Evolutionary conservation across 2,888 invertebrate genomes (phyloP), one percentile per base, ranked within the genome.

Genomic region (Chorisops tibialis): DNA sequence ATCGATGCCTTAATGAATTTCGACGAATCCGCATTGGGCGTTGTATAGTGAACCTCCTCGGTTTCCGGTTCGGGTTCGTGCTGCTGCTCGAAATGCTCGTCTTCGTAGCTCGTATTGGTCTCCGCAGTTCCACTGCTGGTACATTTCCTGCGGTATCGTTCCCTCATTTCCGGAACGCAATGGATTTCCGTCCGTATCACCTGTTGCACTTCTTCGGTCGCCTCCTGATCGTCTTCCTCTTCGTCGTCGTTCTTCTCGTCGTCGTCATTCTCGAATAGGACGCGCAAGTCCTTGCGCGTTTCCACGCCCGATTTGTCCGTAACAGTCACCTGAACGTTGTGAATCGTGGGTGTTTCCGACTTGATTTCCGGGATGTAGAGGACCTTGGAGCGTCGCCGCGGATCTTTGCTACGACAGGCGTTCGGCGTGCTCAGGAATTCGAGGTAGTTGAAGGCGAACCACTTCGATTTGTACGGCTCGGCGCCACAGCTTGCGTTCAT

Each of bases 401-500:
- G 30, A 21, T 45, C 24, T 3, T 22, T 45, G 11, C 74, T 73
- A 1, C 77, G 72, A 61, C 78, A 77, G 1, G 77, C 77, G 67
- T 74, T 82, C 0, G 83, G 82, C 43, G 83, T 81, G 70, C 83
- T 84, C 70, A 84, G 74, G 72, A 84, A 84, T 68, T 82, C 82
- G 45, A 84, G 74, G 72, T 81, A 83, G 66, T 83, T 83, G 62
- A 80, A 84, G 4, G 84, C 84, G 68, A 83, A 83, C 61, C 61
- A 61, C 71, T 79, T 79, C 14, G 83, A 82, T 63, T 79, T 79
- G 7, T 83, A 82, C 12, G 45, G 18, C 3, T 81, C 82, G 59
- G 82, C 81, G 1, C 72, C 72, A 38, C 75, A 74, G 0, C 80
- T 81, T 22, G 82, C 77, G 12, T 80, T 77, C 77, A 83, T 83